Percentiles rank a stretch among this genome's conserved stretches.
phyloP scores from a whole-genome alignment of 1,140 invertebrate genomes.

The Drosophila ananassae region DNA sequence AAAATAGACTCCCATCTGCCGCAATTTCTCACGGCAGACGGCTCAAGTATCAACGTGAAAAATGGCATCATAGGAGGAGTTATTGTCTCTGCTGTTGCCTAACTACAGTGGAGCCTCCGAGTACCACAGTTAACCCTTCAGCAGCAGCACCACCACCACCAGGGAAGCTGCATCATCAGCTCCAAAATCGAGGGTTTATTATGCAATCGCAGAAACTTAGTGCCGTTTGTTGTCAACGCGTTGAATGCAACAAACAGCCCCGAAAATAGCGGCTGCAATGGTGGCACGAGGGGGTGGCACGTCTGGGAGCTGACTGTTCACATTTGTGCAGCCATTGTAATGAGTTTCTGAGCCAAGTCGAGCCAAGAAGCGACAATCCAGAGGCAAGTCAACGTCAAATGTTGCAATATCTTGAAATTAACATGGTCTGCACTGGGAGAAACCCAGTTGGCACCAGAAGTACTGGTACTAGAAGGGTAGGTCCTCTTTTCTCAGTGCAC shows the following conservation, averaged over 20 bases:
- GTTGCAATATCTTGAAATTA: conserved; percentile 77
- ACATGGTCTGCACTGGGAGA: conserved; percentile 7
- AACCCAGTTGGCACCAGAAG: neutral
- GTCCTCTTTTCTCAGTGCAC: neutral
- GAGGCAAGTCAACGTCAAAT: conserved; percentile 51
- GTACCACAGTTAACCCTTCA: conserved; percentile 19
- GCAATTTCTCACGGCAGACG: conserved; percentile 45
- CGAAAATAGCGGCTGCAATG: conserved; percentile 2
- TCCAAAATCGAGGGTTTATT: conserved; percentile 65
- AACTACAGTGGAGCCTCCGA: conserved; percentile 29
- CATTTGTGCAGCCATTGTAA: conserved; percentile 78
- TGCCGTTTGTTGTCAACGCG: conserved; percentile 78
- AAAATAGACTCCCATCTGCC: conserved; percentile 11
- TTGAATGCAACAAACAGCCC: conserved; percentile 60
- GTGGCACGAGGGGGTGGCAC: neutral
- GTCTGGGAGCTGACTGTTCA: conserved; percentile 54
- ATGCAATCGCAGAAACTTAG: conserved; percentile 79
- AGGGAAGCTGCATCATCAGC: conserved; percentile 48
- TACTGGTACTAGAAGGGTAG: neutral
- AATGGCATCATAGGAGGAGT: conserved; percentile 75
- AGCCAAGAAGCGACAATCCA: conserved; percentile 22
- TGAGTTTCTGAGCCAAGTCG: conserved; percentile 57
- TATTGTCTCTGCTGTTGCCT: conserved; percentile 63
- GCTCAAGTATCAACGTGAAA: conserved; percentile 75
- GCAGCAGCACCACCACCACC: neutral